These are phyloP conservation scores for Albula glossodonta DNA, from an alignment of 2,113 vertebrate species.

Conservation along the genomic window DNA sequence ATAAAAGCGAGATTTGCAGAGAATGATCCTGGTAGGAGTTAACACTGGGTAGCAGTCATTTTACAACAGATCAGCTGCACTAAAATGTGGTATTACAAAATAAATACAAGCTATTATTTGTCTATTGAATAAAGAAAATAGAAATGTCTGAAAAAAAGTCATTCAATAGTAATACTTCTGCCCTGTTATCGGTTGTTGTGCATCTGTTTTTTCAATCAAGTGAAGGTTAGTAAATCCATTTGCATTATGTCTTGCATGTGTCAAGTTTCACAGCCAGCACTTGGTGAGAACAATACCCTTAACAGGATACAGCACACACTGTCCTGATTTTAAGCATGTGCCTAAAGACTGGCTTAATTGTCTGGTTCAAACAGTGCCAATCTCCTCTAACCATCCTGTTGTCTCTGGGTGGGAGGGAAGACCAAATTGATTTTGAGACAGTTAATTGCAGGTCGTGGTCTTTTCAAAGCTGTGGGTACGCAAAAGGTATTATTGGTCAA, in stretches of 20 bases:
- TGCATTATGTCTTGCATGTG: background rate
- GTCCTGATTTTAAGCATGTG: background rate
- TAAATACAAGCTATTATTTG: too few species aligned
- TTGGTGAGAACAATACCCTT: background rate
- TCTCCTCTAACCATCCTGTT: background rate
- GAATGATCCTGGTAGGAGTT: too few species aligned
- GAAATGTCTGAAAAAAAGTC: too few species aligned
- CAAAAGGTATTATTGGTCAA: constrained; percentile 2
- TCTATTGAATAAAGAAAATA: too few species aligned
- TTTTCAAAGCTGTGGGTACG: background rate
- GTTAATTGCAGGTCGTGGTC: background rate
- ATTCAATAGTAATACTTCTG: background rate
- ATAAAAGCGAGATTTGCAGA: too few species aligned
- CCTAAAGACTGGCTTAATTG: background rate
- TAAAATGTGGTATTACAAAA: too few species aligned
- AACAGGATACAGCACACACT: background rate
- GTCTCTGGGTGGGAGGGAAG: background rate
- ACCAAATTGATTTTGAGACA: too few species aligned
- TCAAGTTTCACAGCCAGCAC: background rate
- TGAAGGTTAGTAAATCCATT: background rate
- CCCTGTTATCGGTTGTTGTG: background rate
- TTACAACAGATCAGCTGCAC: too few species aligned
- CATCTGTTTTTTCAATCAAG: background rate
- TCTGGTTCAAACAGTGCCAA: background rate
- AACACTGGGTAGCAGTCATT: too few species aligned